Evolutionary conservation across 2,888 invertebrate species (phyloP), one percentile per base, ranked within the genome.

Genomic region (Acronicta psi): DNA sequence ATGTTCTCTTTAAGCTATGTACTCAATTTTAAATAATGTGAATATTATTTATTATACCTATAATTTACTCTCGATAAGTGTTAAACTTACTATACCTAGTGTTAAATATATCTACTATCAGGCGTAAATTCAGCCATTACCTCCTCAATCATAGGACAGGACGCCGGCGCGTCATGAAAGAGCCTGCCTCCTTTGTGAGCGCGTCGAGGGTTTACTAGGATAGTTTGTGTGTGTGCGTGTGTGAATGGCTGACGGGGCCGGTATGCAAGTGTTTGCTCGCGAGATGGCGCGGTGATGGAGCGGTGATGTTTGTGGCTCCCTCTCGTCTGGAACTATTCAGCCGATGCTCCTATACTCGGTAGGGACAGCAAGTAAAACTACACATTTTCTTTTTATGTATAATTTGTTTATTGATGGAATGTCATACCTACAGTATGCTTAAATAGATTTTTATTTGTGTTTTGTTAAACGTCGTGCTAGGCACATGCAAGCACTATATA

Each of bases 241-340:
- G 69, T 81, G 78, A 74, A 77, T 79, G 73, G 74, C 58, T 60
- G 43, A 60, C 59, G 46, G 69, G 61, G 45, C 25, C 43, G 71
- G 75, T 76, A 67, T 74, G 80, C 59, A 78, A 79, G 82, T 91
- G 92, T 93, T 92, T 92, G 83, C 85, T 84, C 83, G 84, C 83
- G 85, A 87, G 89, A 90, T 90, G 88, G 85, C 82, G 82, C 85
- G 79, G 80, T 85, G 87, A 85, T 84, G 84, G 84, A 82, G 81
- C 83, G 79, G 77, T 81, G 83, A 85, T 89, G 92, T 89, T 91
- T 90, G 90, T 84, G 86, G 88, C 85, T 83, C 81, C 82, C 78
- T 77, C 76, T 79, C 80, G 84, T 83, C 88, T 85, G 84, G 79
- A 83, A 82, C 87, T 82, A 89, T 89, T 89, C 88, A 87, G 73